These are phyloP conservation scores for Priocnemis perturbator DNA, from an alignment of 2,888 invertebrate species.

Conservation along the genomic window DNA sequence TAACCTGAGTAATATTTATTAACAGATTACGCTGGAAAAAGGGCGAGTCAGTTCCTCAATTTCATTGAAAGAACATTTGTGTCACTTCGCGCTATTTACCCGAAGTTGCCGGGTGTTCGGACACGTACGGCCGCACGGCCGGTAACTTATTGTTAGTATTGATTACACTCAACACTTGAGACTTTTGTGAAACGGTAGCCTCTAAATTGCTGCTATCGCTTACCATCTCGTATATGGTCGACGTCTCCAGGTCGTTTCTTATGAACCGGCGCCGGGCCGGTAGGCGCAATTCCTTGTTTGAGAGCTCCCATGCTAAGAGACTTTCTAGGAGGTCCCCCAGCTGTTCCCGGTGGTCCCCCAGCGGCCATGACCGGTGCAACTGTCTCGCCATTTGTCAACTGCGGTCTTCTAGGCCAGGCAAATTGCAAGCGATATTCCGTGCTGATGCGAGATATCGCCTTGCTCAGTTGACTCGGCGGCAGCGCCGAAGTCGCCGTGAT, in stretches of 20 bases:
- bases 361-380: constrained; percentile 76
- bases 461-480: constrained; percentile 81
- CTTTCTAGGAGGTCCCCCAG: constrained; percentile 83
- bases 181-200: too few species aligned
- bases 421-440: constrained; percentile 94
- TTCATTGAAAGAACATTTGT: too few species aligned
- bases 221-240: constrained; percentile 78
- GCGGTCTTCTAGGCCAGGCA: constrained; percentile 86
- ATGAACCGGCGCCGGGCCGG: constrained; percentile 79
- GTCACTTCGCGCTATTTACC: too few species aligned
- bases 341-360: constrained; percentile 74
- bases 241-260: constrained; percentile 83
- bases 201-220: constrained; percentile 5
- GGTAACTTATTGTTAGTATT: too few species aligned
- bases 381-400: constrained; percentile 78
- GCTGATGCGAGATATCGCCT: constrained; percentile 85
- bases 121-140: too few species aligned
- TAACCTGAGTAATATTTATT: too few species aligned
- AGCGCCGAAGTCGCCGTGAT: constrained; percentile 66
- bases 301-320: constrained; percentile 92
- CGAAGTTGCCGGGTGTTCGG: too few species aligned
- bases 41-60: too few species aligned
- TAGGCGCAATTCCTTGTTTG: constrained; percentile 77
- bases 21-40: too few species aligned
- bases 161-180: too few species aligned